Conservation (phyloP, 1,140 invertebrate genomes). For the Vollenhovia emeryi region DNA sequence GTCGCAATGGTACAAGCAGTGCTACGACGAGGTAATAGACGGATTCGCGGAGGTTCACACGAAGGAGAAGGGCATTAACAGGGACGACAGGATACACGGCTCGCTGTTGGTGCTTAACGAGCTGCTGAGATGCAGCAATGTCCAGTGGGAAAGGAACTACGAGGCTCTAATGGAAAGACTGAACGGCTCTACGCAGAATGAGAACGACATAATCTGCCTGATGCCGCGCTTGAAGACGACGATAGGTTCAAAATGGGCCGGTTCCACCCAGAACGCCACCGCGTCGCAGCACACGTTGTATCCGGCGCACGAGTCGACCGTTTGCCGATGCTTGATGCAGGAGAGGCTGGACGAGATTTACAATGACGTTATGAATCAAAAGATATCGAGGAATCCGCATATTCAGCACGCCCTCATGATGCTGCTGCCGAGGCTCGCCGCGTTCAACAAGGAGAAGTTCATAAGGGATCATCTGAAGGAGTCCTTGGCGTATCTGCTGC, state of each 20-base stretch:
- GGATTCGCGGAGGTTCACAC: slow-evolving; percentile 91
- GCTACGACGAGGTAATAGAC: slow-evolving; percentile 94
- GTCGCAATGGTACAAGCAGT: slow-evolving; percentile 96
- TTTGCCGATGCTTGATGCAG: slow-evolving; percentile 93
- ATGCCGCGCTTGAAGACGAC: slow-evolving; percentile 87
- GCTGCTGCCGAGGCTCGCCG: slow-evolving; percentile 96
- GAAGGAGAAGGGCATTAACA: slow-evolving; percentile 91
- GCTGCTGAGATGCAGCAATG: slow-evolving; percentile 96
- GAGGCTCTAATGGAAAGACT: slow-evolving; percentile 88
- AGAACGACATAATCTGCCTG: slow-evolving; percentile 87
- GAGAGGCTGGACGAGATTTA: slow-evolving; percentile 95
- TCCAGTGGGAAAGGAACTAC: slow-evolving; percentile 94
- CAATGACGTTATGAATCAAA: slow-evolving; percentile 92
- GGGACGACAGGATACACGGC: slow-evolving; percentile 97
- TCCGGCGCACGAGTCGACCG: slow-evolving; percentile 93
- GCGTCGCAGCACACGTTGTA: slow-evolving; percentile 76
- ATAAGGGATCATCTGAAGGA: slow-evolving; percentile 91
- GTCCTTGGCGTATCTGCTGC: slow-evolving; percentile 92
- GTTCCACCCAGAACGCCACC: slow-evolving; percentile 74
- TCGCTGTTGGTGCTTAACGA: slow-evolving; percentile 98
- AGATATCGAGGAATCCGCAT: slow-evolving; percentile 90
- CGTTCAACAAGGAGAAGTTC: slow-evolving; percentile 95
- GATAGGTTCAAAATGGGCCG: slow-evolving; percentile 86
- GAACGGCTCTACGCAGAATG: slow-evolving; percentile 83
- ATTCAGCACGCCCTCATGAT: slow-evolving; percentile 95